Evolutionary conservation across 2,797 vertebrate genomes (phyloP), one percentile per base, ranked within the genome.

Genomic region (Apogon talboti): DNA sequence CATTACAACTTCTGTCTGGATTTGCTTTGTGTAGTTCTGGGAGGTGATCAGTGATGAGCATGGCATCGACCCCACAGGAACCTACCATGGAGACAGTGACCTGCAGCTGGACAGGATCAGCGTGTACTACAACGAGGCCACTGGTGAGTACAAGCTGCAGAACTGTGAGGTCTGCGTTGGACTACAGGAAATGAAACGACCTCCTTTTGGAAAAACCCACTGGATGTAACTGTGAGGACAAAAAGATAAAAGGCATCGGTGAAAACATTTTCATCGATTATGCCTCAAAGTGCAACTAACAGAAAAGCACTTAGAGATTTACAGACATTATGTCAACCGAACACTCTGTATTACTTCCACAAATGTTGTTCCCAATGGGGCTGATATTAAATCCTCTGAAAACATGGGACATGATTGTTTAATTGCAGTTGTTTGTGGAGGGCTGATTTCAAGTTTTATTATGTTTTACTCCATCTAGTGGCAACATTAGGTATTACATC

Each of bases 61-160:
- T 50, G 91, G 91, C 65, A 92, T 92, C 40, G 91, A 92, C 81
- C 91, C 90, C 1, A 91, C 91, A 0, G 91, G 91, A 56, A 86
- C 87, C 44, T 91, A 91, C 77, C 83, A 89, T 4, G 90, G 90
- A 61, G 90, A 91, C 87, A 88, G 87, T 7, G 85, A 90, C 81
- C 10, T 92, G 71, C 91, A 92, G 87, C 83, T 92, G 89, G 91
- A 92, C 79, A 71, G 91, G 71, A 92, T 92, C 83, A 92, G 87
- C 2, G 91, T 91, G 18, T 91, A 91, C 18, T 91, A 91, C 82
- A 92, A 91, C 11, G 91, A 91, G 67, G 91, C 91, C 65, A 77
- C 82, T 12, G 90, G 91, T 92, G 41, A 67, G 79, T 38, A 13
- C 11, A 33, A 6, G 11, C 0, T 6, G 28, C 43, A 12, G 2